Base-by-base conservation (phyloP, 2,113 vertebrate species). In the Anarhynchus alexandrinus region DNA sequence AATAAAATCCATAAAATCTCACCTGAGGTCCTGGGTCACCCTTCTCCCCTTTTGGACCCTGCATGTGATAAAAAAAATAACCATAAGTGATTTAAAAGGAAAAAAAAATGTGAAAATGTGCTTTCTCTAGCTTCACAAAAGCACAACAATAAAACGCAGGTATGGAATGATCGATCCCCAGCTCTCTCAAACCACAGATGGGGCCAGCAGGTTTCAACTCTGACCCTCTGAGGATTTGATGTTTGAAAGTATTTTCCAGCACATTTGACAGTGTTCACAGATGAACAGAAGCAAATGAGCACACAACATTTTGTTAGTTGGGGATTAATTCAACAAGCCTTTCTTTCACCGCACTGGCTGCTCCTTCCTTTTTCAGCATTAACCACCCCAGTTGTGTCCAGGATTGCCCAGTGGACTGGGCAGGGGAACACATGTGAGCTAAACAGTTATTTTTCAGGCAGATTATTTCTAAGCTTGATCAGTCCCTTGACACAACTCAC, bases 21-120 rank as follows among this genome's bases (percentile, higher is more conserved):
- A 99, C 99, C 99, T 98, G 99, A 88, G 94, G 97, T 95, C 99
- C 99, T 74, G 57, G 94, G 57, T 98, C 98, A 77, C 99, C 99
- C 86, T 97, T 98, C 64, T 96, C 98, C 61, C 99, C 99, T 94
- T 98, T 98, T 54, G 84, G 94, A 71, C 99, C 99, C 99, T 99
- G 96, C 6, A 90, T 27, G 23, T 30, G 45, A 90, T 45, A 11
- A 27, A 80, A 70, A 70, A 69, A 65, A 51, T 1, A 1, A 76
- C 2, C 2, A 1, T 67, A 65, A 89, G 9, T 52, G 5, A 76
- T 67, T 76, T 76, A 64, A 88, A 84, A 72, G 10, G 15, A 10
- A 51, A 45, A 88, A 82, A 88, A 82, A 34, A 11, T 9, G 8
- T 36, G 80, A 81, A 73, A 87, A 49, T 22, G 25, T 67, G 18